Evolutionary conservation across 2,888 invertebrate genomes (phyloP).

Genomic region (Plusia festucae): DNA sequence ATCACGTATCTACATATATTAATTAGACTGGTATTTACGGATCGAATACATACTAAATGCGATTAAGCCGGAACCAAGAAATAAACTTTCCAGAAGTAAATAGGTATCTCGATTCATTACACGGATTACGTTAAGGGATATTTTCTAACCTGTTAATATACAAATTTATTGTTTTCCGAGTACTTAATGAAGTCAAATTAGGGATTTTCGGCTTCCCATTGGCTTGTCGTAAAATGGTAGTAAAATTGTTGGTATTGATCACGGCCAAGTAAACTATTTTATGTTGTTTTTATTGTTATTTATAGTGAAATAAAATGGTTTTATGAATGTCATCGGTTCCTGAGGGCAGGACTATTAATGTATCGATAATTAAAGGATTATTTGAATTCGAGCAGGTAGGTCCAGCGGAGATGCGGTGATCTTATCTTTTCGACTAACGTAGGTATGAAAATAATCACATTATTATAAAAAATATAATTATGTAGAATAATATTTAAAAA

Average conservation of each 20-base stretch:
- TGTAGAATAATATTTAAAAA: too few relatives aligned
- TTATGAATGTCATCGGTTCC: conserved; percentile 83
- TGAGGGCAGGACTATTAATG: conserved; percentile 62
- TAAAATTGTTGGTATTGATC: conserved; percentile 86
- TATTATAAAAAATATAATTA: too few relatives aligned
- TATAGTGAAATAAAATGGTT: conserved; percentile 85
- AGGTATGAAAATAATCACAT: neutral
- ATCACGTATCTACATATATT: conserved; percentile 1
- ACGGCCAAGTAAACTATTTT: conserved; percentile 85
- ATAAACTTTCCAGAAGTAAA: conserved; percentile 47
- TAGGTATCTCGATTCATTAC: conserved; percentile 38
- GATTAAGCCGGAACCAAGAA: conserved; percentile 30
- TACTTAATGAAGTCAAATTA: conserved; percentile 87
- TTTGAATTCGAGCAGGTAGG: conserved; percentile 61
- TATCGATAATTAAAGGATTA: conserved; percentile 62
- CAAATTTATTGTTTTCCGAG: conserved; percentile 82
- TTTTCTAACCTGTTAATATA: conserved; percentile 71
- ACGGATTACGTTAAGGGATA: conserved; percentile 41
- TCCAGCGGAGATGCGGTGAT: conserved; percentile 21
- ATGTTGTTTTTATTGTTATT: conserved; percentile 88
- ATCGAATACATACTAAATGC: neutral
- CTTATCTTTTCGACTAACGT: neutral
- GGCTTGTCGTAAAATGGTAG: conserved; percentile 80
- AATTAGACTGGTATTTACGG: conserved; percentile 23
- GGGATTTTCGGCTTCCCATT: conserved; percentile 83